Percentiles rank a stretch among this genome's conserved stretches.
These are phyloP conservation scores for Catalaphyllia jardinei DNA, from an alignment of 64 coral and sea anemone species.

Conservation along the genomic window DNA sequence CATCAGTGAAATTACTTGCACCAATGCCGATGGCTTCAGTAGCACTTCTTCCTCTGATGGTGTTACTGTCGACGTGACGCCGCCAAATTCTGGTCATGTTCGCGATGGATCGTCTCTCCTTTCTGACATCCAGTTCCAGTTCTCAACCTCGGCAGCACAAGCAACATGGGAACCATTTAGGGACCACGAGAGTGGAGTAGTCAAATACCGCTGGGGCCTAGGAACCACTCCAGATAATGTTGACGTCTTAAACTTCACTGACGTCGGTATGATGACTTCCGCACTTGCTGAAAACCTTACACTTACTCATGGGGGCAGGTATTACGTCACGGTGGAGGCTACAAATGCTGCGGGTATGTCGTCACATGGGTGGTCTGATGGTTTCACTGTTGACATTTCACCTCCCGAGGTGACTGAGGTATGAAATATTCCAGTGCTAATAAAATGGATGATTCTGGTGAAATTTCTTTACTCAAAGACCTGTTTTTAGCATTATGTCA, in stretches of 20 bases:
- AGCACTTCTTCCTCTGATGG: conserved; percentile 79
- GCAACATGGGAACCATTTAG: conserved; percentile 66
- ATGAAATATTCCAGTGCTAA: neutral
- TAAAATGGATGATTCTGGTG: too few relatives aligned
- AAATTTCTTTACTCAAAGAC: neutral
- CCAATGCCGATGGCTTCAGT: conserved; percentile 83
- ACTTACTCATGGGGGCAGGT: conserved; percentile 48
- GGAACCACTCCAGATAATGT: conserved; percentile 68
- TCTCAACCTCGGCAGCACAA: conserved; percentile 32
- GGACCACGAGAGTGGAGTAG: conserved; percentile 83
- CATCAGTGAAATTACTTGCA: conserved; percentile 69
- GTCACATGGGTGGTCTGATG: conserved; percentile 80
- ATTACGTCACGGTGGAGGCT: conserved; percentile 90
- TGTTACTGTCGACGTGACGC: conserved; percentile 78
- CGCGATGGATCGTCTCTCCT: conserved; percentile 45
- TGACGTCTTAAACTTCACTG: conserved; percentile 63
- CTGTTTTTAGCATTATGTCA: too few relatives aligned
- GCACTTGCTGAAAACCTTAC: conserved; percentile 65
- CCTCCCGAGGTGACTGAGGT: conserved; percentile 80
- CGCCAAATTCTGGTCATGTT: conserved; percentile 56
- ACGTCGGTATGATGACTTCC: conserved; percentile 55
- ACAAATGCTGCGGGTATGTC: conserved; percentile 82
- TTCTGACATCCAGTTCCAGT: conserved; percentile 61
- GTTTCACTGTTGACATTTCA: conserved; percentile 75
- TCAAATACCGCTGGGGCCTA: conserved; percentile 78